phyloP scores from a whole-genome alignment of 2,113 vertebrate genomes.

The Castor canadensis region DNA sequence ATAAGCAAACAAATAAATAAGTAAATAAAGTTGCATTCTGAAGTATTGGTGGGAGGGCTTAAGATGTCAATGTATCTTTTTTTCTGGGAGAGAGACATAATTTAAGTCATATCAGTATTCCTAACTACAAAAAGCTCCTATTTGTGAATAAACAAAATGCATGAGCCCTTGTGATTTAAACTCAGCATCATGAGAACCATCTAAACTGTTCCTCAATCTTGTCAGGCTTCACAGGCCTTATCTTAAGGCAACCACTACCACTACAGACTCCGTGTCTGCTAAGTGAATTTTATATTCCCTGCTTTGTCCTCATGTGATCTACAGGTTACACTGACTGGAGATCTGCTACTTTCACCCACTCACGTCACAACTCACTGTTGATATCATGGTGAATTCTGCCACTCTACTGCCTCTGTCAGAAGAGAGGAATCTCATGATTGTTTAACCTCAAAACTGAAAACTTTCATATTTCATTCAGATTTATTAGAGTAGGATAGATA shows the following conservation, averaged over 20 bases:
- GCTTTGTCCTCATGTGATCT: background rate
- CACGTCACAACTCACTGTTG: background rate
- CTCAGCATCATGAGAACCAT: background rate
- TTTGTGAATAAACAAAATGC: background rate
- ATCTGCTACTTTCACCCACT: background rate
- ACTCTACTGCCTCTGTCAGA: background rate
- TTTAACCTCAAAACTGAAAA: background rate
- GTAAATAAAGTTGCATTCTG: background rate
- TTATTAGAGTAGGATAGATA: background rate
- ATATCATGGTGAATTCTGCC: background rate
- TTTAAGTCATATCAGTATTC: background rate
- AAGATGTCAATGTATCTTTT: background rate
- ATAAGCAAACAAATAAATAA: no score
- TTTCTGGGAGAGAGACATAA: background rate
- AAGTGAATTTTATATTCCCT: background rate
- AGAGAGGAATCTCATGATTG: background rate
- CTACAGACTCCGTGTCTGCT: background rate
- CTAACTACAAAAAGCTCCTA: background rate
- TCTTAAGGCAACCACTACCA: background rate
- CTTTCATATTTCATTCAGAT: background rate
- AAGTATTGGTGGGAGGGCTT: background rate
- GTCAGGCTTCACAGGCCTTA: background rate
- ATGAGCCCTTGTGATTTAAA: background rate
- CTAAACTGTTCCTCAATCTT: background rate
- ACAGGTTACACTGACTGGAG: background rate